A percentile compares a stretch with the other conserved stretches of the same genome.
Conservation (phyloP, 2,797 vertebrate species). For the Rhincodon typus region DNA sequence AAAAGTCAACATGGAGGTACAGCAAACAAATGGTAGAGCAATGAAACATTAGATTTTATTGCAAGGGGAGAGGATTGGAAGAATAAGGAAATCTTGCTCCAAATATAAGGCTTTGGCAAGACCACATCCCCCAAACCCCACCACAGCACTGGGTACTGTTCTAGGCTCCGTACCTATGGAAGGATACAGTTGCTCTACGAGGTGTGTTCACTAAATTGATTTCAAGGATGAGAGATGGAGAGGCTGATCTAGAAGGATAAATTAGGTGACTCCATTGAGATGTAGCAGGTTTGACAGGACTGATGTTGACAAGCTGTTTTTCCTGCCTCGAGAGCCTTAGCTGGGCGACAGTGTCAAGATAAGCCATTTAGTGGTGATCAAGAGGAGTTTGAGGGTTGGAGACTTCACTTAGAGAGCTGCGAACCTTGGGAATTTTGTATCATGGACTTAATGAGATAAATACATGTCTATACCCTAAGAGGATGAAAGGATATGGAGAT, state of each 20-base stretch:
- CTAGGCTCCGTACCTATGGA: not conserved
- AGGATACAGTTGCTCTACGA: not conserved
- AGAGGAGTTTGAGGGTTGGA: not conserved
- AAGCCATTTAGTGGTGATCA: not conserved
- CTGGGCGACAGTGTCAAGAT: not conserved
- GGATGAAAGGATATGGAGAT: not conserved
- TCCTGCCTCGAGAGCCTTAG: not conserved
- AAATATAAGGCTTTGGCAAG: not conserved
- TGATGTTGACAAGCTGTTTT: not conserved
- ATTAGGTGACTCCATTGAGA: not conserved
- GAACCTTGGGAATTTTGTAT: not conserved
- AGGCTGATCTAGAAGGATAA: not conserved
- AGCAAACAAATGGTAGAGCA: not conserved
- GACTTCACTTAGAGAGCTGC: not conserved
- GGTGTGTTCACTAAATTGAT: not conserved
- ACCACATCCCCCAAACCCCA: not conserved
- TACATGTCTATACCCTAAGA: not conserved
- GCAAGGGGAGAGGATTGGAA: not conserved
- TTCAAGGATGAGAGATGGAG: not conserved
- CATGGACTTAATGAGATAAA: not conserved
- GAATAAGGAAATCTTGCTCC: not conserved
- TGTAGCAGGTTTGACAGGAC: not conserved
- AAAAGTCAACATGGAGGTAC: not conserved
- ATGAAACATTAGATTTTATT: not conserved
- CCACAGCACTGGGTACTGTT: not conserved